Base-by-base conservation (phyloP, 2,113 vertebrate species). In the Oryzias javanicus region DNA sequence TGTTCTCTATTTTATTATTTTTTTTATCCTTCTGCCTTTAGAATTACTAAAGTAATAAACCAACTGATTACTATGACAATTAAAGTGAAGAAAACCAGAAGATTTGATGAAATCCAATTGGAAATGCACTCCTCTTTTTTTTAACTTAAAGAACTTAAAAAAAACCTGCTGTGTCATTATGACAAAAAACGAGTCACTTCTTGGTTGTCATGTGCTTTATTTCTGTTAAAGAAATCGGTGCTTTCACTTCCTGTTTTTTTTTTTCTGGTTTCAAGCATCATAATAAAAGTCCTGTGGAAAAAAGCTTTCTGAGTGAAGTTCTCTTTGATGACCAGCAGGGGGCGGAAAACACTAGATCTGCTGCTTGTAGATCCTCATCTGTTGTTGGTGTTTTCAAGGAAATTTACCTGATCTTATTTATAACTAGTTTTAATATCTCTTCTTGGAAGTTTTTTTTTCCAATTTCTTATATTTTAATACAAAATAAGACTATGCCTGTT, bases 201-300 rank as follows among this genome's bases (percentile, higher is more conserved):
- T 35, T 35, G 35, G 14, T 48, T 13, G 24, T 69, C 68, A 45
- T 61, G 74, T 68, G 60, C 41, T 3, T 59, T 49, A 13, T 7
- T 14, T 14, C 4, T 51, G 46, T 70, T 53, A 20, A 0, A 19
- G 49, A 5, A 3, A 74, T 15, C 6, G 0, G 19, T 17, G 2
- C 61, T 75, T 74, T 70, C 59, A 67, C 66, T 67, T 84, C 60
- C 53, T 1, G 2, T 59, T 12, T 50, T n/a, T 12, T 50, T n/a
- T 48, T 62, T n/a, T 54, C n/a, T 59, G 35, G 64, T 58, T 50
- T 42, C 12, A 45, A 49, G 18, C 42, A 1, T 15, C 14, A 4
- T n/a, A 76, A 68, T 67, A 60, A 35, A 77, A 67, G 14, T 48
- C 29, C n/a, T 56, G 56, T 24, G 3, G 47, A 7, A 29, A 27